A percentile compares a stretch with the other conserved stretches of the same genome.
Evolutionary conservation across 1,140 invertebrate genomes (phyloP).

Genomic region (Sycophaga agraensis): DNA sequence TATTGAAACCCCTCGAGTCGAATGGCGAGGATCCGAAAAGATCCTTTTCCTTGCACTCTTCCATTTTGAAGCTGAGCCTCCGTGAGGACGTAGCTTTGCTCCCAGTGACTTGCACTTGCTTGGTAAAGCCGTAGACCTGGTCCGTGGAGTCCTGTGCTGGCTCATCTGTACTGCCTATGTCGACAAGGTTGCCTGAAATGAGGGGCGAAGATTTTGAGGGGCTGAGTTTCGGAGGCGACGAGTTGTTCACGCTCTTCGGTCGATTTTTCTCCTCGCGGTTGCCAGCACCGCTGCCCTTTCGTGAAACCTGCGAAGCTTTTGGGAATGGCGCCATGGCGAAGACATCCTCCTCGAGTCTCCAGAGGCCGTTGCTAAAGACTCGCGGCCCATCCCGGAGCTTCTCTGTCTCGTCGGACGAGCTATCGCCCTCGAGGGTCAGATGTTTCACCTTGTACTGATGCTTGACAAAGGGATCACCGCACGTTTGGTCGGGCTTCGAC

Average conservation of each 20-base stretch:
- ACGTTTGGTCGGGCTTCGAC: conserved; percentile 47
- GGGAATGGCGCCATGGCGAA: conserved; percentile 77
- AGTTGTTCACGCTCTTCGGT: conserved; percentile 30
- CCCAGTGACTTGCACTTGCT: neutral
- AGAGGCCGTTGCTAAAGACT: conserved; percentile 40
- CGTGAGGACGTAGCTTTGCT: neutral
- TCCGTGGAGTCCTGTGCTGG: neutral
- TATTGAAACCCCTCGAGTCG: conserved; percentile 43
- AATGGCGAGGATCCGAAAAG: conserved; percentile 64
- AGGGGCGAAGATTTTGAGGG: neutral
- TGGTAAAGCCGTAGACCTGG: conserved; percentile 16
- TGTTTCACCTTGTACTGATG: conserved; percentile 45
- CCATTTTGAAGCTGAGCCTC: conserved; percentile 14
- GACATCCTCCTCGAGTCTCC: conserved; percentile 63
- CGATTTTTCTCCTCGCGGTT: conserved; percentile 37
- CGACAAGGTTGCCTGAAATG: conserved; percentile 36
- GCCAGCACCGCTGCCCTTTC: conserved; percentile 43
- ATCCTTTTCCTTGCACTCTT: conserved; percentile 44
- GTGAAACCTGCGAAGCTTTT: conserved; percentile 53
- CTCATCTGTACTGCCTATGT: too few relatives aligned
- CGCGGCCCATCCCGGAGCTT: neutral
- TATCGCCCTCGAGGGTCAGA: conserved; percentile 34
- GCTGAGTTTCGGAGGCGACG: conserved; percentile 27
- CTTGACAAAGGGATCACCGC: conserved; percentile 54
- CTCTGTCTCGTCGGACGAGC: conserved; percentile 40